Evolutionary conservation across 2,797 vertebrate genomes (phyloP).

Genomic region (Phaenicophaeus curvirostris): DNA sequence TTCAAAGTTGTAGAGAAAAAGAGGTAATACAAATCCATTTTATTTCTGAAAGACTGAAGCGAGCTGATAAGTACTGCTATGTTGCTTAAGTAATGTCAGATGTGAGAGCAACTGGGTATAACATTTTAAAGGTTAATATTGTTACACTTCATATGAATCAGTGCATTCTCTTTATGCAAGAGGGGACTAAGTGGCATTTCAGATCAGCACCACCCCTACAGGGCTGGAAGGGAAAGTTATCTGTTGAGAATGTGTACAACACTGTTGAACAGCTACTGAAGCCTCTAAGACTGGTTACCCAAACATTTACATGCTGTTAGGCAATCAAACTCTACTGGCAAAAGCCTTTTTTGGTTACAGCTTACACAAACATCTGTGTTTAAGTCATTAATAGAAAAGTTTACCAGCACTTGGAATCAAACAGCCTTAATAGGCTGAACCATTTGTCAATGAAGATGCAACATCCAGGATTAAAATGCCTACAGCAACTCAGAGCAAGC

Average conservation of each 20-base stretch:
- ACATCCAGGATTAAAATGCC: not conserved
- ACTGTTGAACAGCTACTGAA: not conserved
- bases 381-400: not conserved
- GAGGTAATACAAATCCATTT: not conserved
- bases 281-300: not conserved
- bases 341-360: not conserved
- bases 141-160: not conserved
- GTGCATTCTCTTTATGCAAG: not conserved
- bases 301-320: not conserved
- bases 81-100: not conserved
- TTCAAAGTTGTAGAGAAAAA: not conserved
- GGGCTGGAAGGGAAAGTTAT: not conserved
- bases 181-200: not conserved
- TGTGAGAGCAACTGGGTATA: not conserved
- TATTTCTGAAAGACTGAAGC: not conserved
- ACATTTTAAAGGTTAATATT: not conserved
- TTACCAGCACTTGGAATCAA: not conserved
- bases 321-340: not conserved
- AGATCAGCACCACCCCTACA: not conserved
- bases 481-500: not conserved
- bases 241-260: not conserved
- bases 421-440: not conserved
- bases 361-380: not conserved
- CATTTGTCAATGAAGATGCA: not conserved
- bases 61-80: not conserved